phyloP scores from a whole-genome alignment of 1,140 invertebrate genomes.

The Psix sp. region DNA sequence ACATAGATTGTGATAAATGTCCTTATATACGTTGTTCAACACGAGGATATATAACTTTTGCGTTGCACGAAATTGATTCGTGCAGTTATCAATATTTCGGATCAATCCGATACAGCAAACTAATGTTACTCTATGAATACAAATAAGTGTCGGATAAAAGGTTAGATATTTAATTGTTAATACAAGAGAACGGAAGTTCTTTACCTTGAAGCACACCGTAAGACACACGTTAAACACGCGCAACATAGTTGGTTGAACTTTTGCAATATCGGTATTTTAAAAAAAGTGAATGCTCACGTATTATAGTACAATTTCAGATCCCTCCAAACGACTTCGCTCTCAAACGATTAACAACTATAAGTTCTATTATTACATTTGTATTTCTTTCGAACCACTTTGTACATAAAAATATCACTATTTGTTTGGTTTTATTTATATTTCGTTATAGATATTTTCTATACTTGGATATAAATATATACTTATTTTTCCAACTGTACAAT shows the following conservation, averaged over 20 bases:
- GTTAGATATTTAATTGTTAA: conserved; percentile 55
- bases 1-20: conserved; percentile 38
- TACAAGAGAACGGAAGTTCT: conserved; percentile 59
- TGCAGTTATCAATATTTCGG: conserved; percentile 30
- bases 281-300: background rate
- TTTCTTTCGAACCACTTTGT: no score
- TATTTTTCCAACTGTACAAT: no score
- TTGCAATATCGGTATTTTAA: conserved; percentile 31
- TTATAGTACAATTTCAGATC: no score
- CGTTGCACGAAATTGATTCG: conserved; percentile 17
- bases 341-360: no score
- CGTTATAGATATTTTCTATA: no score
- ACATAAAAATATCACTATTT: no score
- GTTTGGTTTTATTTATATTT: no score
- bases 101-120: conserved; percentile 49
- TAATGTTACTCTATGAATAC: conserved; percentile 33
- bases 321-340: no score
- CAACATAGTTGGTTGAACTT: conserved; percentile 33
- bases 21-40: conserved; percentile 34
- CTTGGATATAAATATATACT: no score
- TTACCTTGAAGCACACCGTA: conserved; percentile 51
- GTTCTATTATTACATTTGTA: no score
- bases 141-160: conserved; percentile 50
- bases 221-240: conserved; percentile 32
- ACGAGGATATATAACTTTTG: conserved; percentile 33